Evolutionary conservation across 2,888 invertebrate species (phyloP).

Genomic region (Polydrusus tereticollis): DNA sequence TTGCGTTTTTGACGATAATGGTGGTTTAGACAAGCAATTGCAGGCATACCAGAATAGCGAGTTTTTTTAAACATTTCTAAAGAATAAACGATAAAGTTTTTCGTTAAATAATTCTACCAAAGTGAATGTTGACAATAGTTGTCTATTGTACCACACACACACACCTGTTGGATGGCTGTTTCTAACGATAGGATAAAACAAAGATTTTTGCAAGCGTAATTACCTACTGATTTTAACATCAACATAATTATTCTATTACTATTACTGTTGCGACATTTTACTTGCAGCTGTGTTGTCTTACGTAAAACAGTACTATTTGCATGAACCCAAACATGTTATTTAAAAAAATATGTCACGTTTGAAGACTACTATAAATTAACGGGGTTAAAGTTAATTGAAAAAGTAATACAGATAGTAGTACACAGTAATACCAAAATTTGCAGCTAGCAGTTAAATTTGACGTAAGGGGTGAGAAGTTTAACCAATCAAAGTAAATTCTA

Average conservation of each 20-base stretch:
- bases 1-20: too few relatives aligned
- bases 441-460: too few relatives aligned
- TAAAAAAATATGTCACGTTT: conserved; percentile 27
- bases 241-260: conserved; percentile 23
- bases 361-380: not conserved
- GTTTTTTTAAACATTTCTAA: too few relatives aligned
- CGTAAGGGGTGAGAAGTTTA: too few relatives aligned
- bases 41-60: too few relatives aligned
- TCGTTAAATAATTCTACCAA: too few relatives aligned
- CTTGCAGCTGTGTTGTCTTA: conserved; percentile 30
- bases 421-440: too few relatives aligned
- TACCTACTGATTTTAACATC: conserved; percentile 33
- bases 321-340: conserved; percentile 22
- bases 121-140: conserved; percentile 3
- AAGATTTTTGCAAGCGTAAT: conserved; percentile 33
- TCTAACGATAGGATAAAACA: conserved; percentile 10
- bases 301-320: conserved; percentile 13
- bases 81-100: too few relatives aligned
- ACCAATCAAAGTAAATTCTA: too few relatives aligned
- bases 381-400: not conserved
- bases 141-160: conserved; percentile 30
- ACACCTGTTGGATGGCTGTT: conserved; percentile 40
- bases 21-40: too few relatives aligned
- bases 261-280: conserved; percentile 23
- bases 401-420: not conserved